Conservation (phyloP, 2,888 invertebrate species). For the Heteromurus nitidus region DNA sequence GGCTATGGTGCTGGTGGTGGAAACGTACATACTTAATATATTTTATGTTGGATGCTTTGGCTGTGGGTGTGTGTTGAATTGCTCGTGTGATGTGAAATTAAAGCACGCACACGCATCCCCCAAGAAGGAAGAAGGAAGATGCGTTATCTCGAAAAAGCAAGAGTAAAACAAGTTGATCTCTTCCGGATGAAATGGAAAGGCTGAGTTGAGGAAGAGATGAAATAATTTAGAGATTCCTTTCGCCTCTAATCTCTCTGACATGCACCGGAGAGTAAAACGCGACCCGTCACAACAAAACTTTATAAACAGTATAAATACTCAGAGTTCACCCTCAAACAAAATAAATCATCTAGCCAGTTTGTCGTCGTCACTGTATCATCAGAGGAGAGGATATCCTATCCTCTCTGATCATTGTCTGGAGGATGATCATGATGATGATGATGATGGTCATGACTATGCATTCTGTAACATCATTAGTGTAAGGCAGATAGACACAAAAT, state of each 20-base stretch:
- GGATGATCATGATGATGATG: constrained; percentile 14
- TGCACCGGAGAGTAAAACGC: not conserved
- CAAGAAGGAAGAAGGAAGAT: too few species aligned
- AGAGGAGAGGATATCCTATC: not conserved
- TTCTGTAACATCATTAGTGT: constrained; percentile 8
- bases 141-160: not conserved
- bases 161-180: not conserved
- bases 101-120: constrained; percentile 6
- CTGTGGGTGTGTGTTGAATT: too few species aligned
- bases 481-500: not conserved
- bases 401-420: too few species aligned
- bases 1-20: too few species aligned
- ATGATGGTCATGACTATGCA: constrained; percentile 44
- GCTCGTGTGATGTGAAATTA: not conserved
- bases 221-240: constrained; percentile 46
- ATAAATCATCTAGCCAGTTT: constrained; percentile 42
- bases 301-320: constrained; percentile 5
- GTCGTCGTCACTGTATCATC: constrained; percentile 20
- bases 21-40: too few species aligned
- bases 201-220: constrained; percentile 12
- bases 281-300: constrained; percentile 53
- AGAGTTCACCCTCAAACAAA: constrained; percentile 9
- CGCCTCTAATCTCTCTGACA: not conserved
- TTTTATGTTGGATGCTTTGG: too few species aligned
- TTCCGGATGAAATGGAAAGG: not conserved